phyloP scores from a whole-genome alignment of 2,888 invertebrate genomes.

The Drosophila greeni region DNA sequence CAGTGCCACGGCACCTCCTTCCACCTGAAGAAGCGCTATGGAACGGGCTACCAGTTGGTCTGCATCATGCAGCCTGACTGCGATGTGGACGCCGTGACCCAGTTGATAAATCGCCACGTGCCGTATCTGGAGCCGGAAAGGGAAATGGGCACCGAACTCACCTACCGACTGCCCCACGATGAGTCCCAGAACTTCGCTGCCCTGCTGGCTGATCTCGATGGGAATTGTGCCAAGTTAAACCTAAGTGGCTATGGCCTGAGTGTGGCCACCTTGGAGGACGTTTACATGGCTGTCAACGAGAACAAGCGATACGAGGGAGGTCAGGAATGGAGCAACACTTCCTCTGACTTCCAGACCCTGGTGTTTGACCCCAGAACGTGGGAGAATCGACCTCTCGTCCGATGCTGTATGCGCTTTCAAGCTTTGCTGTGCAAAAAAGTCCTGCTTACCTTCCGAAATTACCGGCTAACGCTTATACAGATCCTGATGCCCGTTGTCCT shows the following conservation, averaged over 20 bases:
- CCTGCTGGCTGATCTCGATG: slow-evolving; percentile 84
- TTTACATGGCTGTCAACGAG: slow-evolving; percentile 84
- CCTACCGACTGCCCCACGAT: slow-evolving; percentile 83
- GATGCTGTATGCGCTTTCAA: slow-evolving; percentile 66
- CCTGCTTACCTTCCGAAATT: not conserved
- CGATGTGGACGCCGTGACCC: slow-evolving; percentile 80
- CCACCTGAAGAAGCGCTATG: slow-evolving; percentile 88
- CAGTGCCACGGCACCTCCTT: slow-evolving; percentile 89
- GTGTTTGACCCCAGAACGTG: slow-evolving; percentile 19
- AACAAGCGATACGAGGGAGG: slow-evolving; percentile 56
- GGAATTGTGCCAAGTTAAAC: slow-evolving; percentile 80
- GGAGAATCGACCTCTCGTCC: not conserved
- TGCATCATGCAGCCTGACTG: slow-evolving; percentile 80
- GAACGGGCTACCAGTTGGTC: slow-evolving; percentile 87
- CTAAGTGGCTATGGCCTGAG: slow-evolving; percentile 88
- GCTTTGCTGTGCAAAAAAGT: slow-evolving; percentile 80
- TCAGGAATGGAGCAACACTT: not conserved
- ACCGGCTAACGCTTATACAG: slow-evolving; percentile 21
- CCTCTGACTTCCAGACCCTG: not conserved
- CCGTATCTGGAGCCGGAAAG: slow-evolving; percentile 83
- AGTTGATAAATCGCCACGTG: slow-evolving; percentile 82
- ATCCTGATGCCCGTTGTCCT: slow-evolving; percentile 26
- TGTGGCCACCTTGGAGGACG: slow-evolving; percentile 91
- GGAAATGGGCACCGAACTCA: slow-evolving; percentile 86
- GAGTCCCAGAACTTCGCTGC: slow-evolving; percentile 82